A percentile compares a stretch with the other conserved stretches of the same genome.
These are phyloP conservation scores for Phalacrocorax aristotelis DNA, from an alignment of 2,113 vertebrate species.

Conservation along the genomic window DNA sequence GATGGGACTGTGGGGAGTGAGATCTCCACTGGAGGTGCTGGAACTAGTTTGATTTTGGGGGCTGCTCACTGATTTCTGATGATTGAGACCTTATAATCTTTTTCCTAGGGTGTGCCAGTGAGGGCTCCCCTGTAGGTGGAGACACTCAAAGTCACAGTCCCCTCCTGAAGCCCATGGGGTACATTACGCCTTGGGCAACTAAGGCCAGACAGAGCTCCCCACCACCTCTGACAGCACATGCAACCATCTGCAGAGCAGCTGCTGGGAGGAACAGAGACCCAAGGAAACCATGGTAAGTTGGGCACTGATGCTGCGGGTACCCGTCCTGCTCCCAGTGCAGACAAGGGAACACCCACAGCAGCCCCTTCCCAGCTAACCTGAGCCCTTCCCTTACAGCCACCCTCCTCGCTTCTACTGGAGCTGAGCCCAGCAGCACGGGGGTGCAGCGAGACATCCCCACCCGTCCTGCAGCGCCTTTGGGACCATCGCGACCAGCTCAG, in stretches of 20 bases:
- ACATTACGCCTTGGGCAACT: not conserved
- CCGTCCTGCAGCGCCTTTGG: not conserved
- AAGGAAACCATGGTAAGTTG: not conserved
- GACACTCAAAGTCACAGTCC: not conserved
- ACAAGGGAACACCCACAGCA: not conserved
- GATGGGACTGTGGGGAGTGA: rapidly evolving
- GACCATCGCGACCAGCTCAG: not conserved
- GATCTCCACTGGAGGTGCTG: not conserved
- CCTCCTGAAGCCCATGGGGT: rapidly evolving
- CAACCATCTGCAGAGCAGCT: rapidly evolving
- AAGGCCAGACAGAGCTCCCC: not conserved
- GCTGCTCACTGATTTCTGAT: not conserved
- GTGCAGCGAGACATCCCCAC: not conserved
- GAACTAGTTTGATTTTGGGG: not conserved
- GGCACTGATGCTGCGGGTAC: rapidly evolving
- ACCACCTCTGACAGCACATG: rapidly evolving
- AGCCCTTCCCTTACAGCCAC: not conserved
- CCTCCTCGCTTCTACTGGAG: too few relatives aligned
- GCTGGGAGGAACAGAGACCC: not conserved
- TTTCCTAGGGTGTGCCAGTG: rapidly evolving
- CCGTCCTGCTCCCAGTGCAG: not conserved
- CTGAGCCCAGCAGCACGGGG: not conserved
- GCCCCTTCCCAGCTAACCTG: not conserved
- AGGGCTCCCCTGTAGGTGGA: rapidly evolving
- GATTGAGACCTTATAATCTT: not conserved